These are phyloP conservation scores for Drosophila stalkeri DNA, from an alignment of 2,888 invertebrate genomes.

Conservation along the genomic window DNA sequence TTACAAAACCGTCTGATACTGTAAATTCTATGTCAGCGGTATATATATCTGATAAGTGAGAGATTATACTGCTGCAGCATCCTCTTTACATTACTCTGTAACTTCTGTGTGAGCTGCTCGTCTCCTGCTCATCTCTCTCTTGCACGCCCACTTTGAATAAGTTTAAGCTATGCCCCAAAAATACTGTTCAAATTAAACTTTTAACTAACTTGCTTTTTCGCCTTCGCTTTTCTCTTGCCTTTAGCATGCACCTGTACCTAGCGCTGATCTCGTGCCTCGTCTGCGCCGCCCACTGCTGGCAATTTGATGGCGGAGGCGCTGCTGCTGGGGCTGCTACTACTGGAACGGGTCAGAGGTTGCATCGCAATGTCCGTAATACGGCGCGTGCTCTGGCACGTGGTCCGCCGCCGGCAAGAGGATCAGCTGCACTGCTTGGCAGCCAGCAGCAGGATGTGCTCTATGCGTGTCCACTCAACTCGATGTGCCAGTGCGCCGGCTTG, in stretches of 20 bases:
- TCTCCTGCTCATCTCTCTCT: not conserved
- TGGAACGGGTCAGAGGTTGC: conserved; percentile 25
- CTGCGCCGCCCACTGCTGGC: conserved; percentile 84
- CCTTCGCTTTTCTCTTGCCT: conserved; percentile 10
- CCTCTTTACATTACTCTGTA: not conserved
- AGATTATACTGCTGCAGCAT: not conserved
- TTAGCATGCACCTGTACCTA: conserved; percentile 76
- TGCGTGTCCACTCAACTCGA: conserved; percentile 85
- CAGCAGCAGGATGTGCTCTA: conserved; percentile 85
- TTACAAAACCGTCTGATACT: too few relatives aligned
- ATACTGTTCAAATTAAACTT: not conserved
- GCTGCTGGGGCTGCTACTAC: conserved; percentile 25
- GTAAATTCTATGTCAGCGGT: too few relatives aligned
- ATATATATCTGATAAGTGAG: not conserved
- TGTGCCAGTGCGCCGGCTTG: conserved; percentile 85
- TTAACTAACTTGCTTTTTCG: conserved; percentile 1
- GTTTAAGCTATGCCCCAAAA: not conserved
- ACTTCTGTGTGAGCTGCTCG: not conserved
- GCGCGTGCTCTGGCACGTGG: conserved; percentile 57
- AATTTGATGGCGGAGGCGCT: conserved; percentile 83
- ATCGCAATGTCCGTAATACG: conserved; percentile 61
- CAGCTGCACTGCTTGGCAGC: conserved; percentile 80
- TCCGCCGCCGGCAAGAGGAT: conserved; percentile 66
- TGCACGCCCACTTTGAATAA: not conserved
- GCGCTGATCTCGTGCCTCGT: conserved; percentile 84